phyloP scores from a whole-genome alignment of 2,888 invertebrate genomes.

The Drosophila borealis region DNA sequence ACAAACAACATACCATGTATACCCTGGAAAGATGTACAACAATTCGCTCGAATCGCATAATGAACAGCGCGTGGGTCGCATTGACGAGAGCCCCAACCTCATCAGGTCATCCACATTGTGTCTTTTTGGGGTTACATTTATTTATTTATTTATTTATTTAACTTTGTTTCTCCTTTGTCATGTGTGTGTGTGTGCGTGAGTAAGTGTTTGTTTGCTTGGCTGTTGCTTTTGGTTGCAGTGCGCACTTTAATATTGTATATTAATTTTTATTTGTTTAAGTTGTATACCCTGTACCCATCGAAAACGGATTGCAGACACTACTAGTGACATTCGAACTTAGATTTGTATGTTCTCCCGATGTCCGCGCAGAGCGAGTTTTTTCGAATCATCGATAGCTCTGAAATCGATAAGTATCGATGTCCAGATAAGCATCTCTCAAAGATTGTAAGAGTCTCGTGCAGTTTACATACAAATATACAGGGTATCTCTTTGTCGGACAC shows the following conservation, averaged over 20 bases:
- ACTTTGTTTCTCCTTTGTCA: conserved; percentile 34
- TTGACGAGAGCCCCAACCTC: not conserved
- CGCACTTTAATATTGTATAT: conserved; percentile 39
- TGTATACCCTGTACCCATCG: not conserved
- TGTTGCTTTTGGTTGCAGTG: conserved; percentile 19
- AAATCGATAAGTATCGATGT: too few relatives aligned
- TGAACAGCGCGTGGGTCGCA: conserved; percentile 7
- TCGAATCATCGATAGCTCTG: too few relatives aligned
- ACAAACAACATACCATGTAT: conserved; percentile 1
- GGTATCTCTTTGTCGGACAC: not conserved
- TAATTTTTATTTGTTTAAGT: conserved; percentile 43
- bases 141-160: conserved; percentile 42
- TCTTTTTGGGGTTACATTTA: conserved; percentile 34
- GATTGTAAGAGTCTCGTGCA: too few relatives aligned
- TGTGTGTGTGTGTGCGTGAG: conserved; percentile 4
- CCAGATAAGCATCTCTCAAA: too few relatives aligned
- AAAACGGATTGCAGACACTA: too few relatives aligned
- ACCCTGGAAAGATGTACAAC: too few relatives aligned
- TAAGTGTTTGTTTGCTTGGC: conserved; percentile 28
- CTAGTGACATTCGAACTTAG: not conserved
- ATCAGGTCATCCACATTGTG: conserved; percentile 17
- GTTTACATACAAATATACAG: not conserved
- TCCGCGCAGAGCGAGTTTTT: too few relatives aligned
- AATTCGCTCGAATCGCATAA: conserved; percentile 9
- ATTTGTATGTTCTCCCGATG: not conserved